Percentiles rank a stretch among this genome's conserved stretches.
These are phyloP conservation scores for Proterorhinus semilunaris DNA, from an alignment of 2,113 vertebrate species.

Conservation along the genomic window DNA sequence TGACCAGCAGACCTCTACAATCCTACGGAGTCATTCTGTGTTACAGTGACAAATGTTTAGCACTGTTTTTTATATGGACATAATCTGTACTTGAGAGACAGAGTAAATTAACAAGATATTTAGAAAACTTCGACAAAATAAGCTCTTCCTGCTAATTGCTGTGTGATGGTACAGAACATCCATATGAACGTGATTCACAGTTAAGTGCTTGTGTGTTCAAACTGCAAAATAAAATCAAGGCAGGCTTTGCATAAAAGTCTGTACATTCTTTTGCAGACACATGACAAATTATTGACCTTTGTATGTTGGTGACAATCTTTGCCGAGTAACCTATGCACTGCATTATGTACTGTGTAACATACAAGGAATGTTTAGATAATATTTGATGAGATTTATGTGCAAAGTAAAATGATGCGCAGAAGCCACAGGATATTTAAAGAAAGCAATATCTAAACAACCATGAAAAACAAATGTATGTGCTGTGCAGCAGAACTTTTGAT, in stretches of 20 bases:
- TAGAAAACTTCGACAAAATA: constrained; percentile 13
- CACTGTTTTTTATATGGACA: neutral
- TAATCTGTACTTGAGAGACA: neutral
- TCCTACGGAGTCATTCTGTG: constrained; percentile 1
- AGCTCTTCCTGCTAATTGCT: constrained; percentile 24
- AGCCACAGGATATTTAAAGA: neutral
- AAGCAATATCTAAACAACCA: neutral
- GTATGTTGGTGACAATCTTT: constrained; percentile 16
- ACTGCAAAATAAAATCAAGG: constrained; percentile 54
- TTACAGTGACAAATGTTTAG: neutral
- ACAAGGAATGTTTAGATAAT: neutral
- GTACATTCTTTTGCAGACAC: constrained; percentile 55
- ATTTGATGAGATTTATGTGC: constrained; percentile 21
- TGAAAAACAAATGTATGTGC: neutral
- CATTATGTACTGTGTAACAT: neutral
- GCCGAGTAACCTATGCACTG: neutral
- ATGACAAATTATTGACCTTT: constrained; percentile 46
- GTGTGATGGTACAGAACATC: constrained; percentile 32
- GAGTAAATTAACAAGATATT: neutral
- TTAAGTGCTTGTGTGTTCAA: constrained; percentile 56
- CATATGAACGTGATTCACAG: constrained; percentile 55
- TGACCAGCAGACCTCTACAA: constrained; percentile 22
- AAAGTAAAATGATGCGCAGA: constrained; percentile 30
- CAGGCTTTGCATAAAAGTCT: constrained; percentile 73
- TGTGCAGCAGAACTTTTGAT: neutral